These are phyloP conservation scores for Tenthredo livida DNA, from an alignment of 2,888 invertebrate species.

Conservation along the genomic window DNA sequence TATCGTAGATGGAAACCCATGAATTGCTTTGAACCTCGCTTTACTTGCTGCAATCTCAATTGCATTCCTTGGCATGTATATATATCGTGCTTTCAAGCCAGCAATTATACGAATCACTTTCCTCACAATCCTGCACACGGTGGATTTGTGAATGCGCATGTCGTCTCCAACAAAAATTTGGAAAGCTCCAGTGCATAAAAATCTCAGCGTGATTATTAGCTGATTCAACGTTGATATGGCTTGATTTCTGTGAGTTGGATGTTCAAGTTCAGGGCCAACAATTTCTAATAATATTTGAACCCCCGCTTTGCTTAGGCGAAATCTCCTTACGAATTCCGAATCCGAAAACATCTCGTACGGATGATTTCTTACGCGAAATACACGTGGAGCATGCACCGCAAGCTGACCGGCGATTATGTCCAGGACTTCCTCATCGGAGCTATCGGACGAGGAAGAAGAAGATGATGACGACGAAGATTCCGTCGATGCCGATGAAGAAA, in stretches of 20 bases:
- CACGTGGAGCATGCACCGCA: background rate
- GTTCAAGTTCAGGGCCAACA: background rate
- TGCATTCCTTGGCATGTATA: slow-evolving; percentile 45
- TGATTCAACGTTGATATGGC: background rate
- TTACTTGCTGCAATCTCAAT: slow-evolving; percentile 53
- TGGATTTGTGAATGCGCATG: background rate
- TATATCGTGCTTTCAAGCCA: background rate
- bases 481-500: background rate
- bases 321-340: background rate
- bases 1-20: slow-evolving; percentile 54
- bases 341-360: background rate
- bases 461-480: background rate
- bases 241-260: background rate
- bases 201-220: background rate
- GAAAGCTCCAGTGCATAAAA: background rate
- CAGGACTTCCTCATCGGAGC: background rate
- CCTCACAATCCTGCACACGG: background rate
- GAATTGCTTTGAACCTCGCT: slow-evolving; percentile 59
- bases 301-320: background rate
- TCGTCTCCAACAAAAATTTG: background rate
- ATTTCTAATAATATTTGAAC: background rate
- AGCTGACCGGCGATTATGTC: background rate
- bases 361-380: background rate
- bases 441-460: background rate
- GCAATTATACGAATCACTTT: background rate